phyloP scores from a whole-genome alignment of 2,797 vertebrate species.

The Pangasius sanitwongsei region DNA sequence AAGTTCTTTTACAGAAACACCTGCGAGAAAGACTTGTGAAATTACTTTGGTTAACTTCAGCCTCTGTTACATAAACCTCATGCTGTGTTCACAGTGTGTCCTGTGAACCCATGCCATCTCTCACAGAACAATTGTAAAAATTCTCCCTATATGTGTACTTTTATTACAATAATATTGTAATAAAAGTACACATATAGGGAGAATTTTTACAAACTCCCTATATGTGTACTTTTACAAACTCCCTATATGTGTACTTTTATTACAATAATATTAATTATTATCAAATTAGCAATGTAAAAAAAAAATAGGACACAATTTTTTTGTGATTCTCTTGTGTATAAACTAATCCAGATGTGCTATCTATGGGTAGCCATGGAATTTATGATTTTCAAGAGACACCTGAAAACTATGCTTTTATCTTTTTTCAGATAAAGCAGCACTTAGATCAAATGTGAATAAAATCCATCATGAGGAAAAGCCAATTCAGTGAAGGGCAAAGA shows the following conservation, averaged over 20 bases:
- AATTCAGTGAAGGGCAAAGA: not conserved
- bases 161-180: not conserved
- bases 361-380: not conserved
- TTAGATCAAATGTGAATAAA: not conserved
- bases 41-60: conserved; percentile 16
- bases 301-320: not conserved
- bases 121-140: not conserved
- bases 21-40: not conserved
- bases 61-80: not conserved
- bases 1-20: conserved; percentile 29
- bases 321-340: not conserved
- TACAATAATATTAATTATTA: not conserved
- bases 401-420: not conserved
- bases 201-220: no score
- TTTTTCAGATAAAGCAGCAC: not conserved
- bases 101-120: not conserved
- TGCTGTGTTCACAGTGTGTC: not conserved
- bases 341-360: not conserved
- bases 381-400: not conserved
- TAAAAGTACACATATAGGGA: no score
- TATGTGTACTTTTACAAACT: no score
- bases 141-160: not conserved
- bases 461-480: not conserved
- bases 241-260: not conserved
- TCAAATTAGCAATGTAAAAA: not conserved